Evolutionary conservation across 2,113 vertebrate genomes (phyloP).

Genomic region (Myotis yumanensis): DNA sequence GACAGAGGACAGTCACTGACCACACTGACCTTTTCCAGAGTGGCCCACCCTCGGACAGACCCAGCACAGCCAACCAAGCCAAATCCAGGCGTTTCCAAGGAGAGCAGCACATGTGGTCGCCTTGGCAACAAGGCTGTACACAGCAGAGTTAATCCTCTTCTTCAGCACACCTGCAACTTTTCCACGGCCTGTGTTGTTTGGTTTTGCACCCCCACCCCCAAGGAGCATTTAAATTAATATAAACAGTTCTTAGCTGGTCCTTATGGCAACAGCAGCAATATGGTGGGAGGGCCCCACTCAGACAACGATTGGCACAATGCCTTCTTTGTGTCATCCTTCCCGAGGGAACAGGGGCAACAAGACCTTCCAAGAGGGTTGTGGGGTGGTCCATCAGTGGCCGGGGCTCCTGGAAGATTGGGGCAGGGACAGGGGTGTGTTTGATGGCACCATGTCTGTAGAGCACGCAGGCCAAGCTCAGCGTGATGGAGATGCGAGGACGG

Average conservation of each 20-base stretch:
- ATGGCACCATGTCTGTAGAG: background rate
- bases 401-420: background rate
- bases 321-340: slow-evolving; percentile 7
- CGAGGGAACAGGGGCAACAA: background rate
- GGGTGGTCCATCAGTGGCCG: background rate
- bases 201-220: slow-evolving; percentile 8
- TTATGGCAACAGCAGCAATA: slow-evolving; percentile 26
- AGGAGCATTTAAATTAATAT: slow-evolving; percentile 1
- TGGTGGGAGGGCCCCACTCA: background rate
- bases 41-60: background rate
- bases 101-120: background rate
- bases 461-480: background rate
- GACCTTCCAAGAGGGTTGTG: background rate
- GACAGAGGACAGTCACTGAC: background rate
- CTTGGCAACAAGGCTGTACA: background rate
- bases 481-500: background rate
- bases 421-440: background rate
- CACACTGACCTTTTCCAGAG: background rate
- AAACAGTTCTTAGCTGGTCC: slow-evolving; percentile 34
- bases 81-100: background rate
- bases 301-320: background rate
- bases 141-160: background rate
- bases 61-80: background rate
- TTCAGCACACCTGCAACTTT: slow-evolving; percentile 16
- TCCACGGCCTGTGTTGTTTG: background rate